Percentiles rank a stretch among this genome's conserved stretches.
Evolutionary conservation across 2,113 vertebrate genomes (phyloP).

Genomic region (Serilophus lunatus): DNA sequence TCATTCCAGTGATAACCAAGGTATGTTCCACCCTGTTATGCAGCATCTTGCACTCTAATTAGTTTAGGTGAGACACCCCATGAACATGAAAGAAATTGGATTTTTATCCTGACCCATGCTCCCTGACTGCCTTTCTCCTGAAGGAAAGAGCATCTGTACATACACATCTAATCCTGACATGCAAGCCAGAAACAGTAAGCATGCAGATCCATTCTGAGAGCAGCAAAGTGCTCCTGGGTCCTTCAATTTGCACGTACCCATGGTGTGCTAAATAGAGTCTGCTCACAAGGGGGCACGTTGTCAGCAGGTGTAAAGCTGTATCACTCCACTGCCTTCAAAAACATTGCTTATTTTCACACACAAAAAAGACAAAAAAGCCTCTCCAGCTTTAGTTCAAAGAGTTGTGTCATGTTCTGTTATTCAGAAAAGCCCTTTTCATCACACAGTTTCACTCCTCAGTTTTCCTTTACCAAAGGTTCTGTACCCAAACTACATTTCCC

Average conservation of each 20-base stretch:
- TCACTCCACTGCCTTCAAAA: not conserved
- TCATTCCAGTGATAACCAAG: not conserved
- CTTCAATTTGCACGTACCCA: not conserved
- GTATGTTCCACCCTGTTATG: not conserved
- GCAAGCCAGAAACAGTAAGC: not conserved
- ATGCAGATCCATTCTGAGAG: not conserved
- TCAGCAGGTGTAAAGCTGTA: not conserved
- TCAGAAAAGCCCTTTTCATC: not conserved
- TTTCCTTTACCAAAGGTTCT: not conserved
- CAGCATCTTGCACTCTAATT: not conserved
- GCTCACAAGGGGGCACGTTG: not conserved
- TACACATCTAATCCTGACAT: not conserved
- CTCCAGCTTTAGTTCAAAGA: not conserved
- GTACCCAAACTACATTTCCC: not conserved
- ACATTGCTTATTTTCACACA: not conserved
- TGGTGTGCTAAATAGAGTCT: not conserved
- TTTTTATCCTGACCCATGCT: not conserved
- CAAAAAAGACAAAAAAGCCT: not conserved
- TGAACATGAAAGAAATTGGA: not conserved
- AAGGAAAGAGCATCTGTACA: not conserved
- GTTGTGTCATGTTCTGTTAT: not conserved
- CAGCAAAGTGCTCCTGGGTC: not conserved
- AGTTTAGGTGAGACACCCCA: not conserved
- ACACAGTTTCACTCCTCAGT: not conserved
- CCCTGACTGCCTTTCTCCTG: not conserved